Percentiles rank a stretch among this genome's conserved stretches.
These are phyloP conservation scores for Passer montanus DNA, from an alignment of 2,113 vertebrate genomes.

Conservation along the genomic window DNA sequence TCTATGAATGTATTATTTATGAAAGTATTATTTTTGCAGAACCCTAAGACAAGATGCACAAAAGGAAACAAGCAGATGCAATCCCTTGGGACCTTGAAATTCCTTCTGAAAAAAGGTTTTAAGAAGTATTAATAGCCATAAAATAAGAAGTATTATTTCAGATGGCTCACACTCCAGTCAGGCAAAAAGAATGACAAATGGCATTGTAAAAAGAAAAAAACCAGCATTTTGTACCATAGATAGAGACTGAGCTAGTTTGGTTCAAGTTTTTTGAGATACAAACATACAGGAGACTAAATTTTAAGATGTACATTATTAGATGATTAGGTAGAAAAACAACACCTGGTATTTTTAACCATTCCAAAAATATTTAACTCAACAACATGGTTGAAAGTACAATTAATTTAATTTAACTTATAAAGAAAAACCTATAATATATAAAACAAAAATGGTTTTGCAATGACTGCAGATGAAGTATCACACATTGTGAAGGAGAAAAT, in stretches of 20 bases:
- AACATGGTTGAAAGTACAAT: background rate
- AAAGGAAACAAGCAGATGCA: background rate
- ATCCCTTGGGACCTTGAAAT: background rate
- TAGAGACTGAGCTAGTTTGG: background rate
- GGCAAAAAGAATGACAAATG: background rate
- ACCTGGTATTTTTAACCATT: background rate
- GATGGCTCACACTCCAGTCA: background rate
- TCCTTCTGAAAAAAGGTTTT: background rate
- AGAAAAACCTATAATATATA: background rate
- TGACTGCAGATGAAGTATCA: background rate
- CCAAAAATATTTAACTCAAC: background rate
- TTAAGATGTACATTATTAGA: background rate
- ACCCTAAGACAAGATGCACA: rapidly evolving
- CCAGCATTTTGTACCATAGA: background rate
- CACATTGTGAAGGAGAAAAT: background rate
- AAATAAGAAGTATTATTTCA: background rate
- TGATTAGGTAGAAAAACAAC: background rate
- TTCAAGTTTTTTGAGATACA: background rate
- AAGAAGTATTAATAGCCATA: background rate
- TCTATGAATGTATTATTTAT: too few relatives aligned
- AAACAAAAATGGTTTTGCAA: background rate
- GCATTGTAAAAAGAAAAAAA: background rate
- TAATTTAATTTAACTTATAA: background rate
- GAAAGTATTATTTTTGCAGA: background rate
- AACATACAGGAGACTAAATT: background rate